Conservation (phyloP, 2,888 invertebrate species). For the Seladonia tumulorum region DNA sequence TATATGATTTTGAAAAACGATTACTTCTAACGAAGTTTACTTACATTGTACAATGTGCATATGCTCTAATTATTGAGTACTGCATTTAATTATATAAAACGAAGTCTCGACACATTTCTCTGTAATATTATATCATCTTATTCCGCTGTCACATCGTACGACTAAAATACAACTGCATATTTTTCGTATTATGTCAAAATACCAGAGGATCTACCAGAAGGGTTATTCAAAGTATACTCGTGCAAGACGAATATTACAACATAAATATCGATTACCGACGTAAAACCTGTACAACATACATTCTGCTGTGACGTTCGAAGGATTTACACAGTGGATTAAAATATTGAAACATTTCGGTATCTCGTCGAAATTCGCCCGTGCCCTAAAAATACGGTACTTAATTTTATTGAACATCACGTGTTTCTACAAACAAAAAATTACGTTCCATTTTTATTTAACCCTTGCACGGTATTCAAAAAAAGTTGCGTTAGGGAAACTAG, state of each 20-base stretch:
- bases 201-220: background rate
- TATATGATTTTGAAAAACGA: too few relatives aligned
- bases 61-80: too few relatives aligned
- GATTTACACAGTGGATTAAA: conserved; percentile 4
- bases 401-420: background rate
- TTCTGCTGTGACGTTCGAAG: background rate
- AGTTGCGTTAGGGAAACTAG: too few relatives aligned
- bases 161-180: background rate
- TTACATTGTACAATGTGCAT: too few relatives aligned
- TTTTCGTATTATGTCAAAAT: background rate
- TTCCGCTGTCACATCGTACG: background rate
- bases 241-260: conserved; percentile 8
- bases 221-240: background rate
- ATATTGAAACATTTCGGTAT: background rate
- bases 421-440: background rate
- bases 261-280: conserved; percentile 6
- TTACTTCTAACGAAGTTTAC: too few relatives aligned
- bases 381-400: background rate
- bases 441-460: background rate
- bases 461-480: too few relatives aligned
- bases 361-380: background rate
- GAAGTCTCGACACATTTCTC: too few relatives aligned
- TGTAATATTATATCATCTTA: background rate
- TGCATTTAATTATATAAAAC: too few relatives aligned
- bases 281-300: background rate